Base-by-base conservation (phyloP, 2,888 invertebrate genomes). In the Zaprionus bogoriensis region DNA sequence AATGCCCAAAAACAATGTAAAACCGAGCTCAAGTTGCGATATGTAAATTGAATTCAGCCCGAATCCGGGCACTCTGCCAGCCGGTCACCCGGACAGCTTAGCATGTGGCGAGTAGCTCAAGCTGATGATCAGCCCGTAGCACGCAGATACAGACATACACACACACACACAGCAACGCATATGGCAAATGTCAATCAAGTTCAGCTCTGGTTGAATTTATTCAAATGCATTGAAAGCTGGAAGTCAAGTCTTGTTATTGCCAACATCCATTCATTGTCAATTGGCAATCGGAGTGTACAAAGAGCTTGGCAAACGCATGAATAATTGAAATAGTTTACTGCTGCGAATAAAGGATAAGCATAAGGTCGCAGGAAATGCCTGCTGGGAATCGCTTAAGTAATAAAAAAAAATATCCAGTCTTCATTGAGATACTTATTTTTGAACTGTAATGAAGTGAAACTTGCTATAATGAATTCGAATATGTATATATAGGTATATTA, bases 121-220 rank as follows among this genome's bases (percentile, higher is more conserved):
- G 32, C 32, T 7, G 27, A 27, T 27, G 27, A 27, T 10, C n/a
- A n/a, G n/a, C n/a, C n/a, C n/a, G n/a, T n/a, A n/a, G n/a, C 3
- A 14, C 32, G 14, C 7, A 6, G 6, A 14, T 1, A 32, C 14
- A 32, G 2, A 14, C 32, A 12, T 0, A 12, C 30, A 12, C 0
- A n/a, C 12, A 30, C 6, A 32, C 14, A 32, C 30, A 32, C 4
- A 17, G 14, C 12, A 1, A 5, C 6, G 10, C 25, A 42, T 6
- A 20, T 58, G 54, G 7, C 22, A 55, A 45, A 55, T 59, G 58
- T 17, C 22, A 59, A 55, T 45, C 38, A 19, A 39, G 20, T 39
- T 20, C 20, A 20, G 20, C 10, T 39, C 19, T 39, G 17, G 2
- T 20, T 17, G 38, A 36, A n/a, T 39, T 39, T 19, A 39, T 39